Base-by-base conservation (phyloP, 1,140 invertebrate genomes). In the Magallana gigas region DNA sequence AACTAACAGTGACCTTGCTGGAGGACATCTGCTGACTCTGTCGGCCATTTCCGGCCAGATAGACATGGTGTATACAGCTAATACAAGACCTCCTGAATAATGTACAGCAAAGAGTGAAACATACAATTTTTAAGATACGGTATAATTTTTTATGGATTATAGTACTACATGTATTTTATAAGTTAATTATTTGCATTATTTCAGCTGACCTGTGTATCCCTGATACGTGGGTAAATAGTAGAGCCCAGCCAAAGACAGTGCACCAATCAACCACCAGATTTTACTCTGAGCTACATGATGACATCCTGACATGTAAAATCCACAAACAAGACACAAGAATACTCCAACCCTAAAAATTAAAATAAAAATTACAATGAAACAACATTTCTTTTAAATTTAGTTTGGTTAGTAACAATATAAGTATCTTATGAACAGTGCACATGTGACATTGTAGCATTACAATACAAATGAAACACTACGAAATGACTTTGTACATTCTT, bases 21-120 rank as follows among this genome's bases (percentile, higher is more conserved):
- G 93, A n/a, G 93, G 92, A 91, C 92, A 94, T n/a, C 85, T 48
- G 11, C 91, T 92, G 23, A 92, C 85, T 62, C 91, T 85, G 83
- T 93, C 92, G 36, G 92, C 82, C 86, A 94, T 90, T 56, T 91
- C 90, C 29, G 94, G 94, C 94, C 94, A 95, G 8, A 95, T 86
- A 16, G 93, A 93, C 91, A 94, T 90, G n/a, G 91, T 92, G 81
- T 91, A 95, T 11, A 92, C 87, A 56, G 90, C 93, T n/a, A 95
- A 88, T 7, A 94, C 18, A 16, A 94, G 60, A 60, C 94, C 94
- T 84, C 92, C 94, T 94, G 71, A 60, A 85, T 48, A 48, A 48
- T 48, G 36, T 48, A 48, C 0, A 8, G 8, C 29, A 85, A 3
- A 85, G 18, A 11, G 12, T 11, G 12, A 85, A 18, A n/a, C 11